Conservation (phyloP, 2,113 vertebrate genomes). For the Cygnus atratus region DNA sequence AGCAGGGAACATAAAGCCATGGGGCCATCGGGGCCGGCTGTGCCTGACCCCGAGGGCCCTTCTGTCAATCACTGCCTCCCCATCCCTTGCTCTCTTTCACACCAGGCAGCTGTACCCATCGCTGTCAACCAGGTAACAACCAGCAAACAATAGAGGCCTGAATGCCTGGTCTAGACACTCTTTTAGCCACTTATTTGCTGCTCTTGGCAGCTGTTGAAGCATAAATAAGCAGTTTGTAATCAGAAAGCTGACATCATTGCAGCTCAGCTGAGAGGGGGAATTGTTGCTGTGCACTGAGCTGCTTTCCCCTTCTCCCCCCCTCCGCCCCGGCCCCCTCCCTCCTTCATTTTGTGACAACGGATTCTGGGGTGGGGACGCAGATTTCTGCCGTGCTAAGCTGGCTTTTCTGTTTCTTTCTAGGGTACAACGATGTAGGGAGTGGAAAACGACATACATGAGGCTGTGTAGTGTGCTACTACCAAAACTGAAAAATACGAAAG, state of each 20-base stretch:
- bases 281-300: conserved; percentile 85
- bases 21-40: conserved; percentile 79
- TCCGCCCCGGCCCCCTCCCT: not conserved
- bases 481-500: not conserved
- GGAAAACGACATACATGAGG: not conserved
- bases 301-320: conserved; percentile 38
- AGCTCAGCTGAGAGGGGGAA: conserved; percentile 84
- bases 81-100: conserved; percentile 83
- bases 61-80: conserved; percentile 84
- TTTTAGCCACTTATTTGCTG: conserved; percentile 91
- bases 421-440: conserved; percentile 68
- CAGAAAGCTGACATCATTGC: conserved; percentile 90
- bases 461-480: not conserved
- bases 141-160: conserved; percentile 86
- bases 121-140: conserved; percentile 91
- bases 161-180: conserved; percentile 91
- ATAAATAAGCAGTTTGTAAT: conserved; percentile 92
- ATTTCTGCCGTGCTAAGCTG: conserved; percentile 78
- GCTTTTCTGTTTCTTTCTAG: conserved; percentile 77
- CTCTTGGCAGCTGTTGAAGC: conserved; percentile 91
- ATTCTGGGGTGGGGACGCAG: conserved; percentile 81
- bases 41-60: conserved; percentile 82
- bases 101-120: conserved; percentile 87
- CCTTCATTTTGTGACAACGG: conserved; percentile 76
- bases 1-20: conserved; percentile 78